Base-by-base conservation (phyloP, 2,888 invertebrate species). In the Amphiduros pacificus region DNA sequence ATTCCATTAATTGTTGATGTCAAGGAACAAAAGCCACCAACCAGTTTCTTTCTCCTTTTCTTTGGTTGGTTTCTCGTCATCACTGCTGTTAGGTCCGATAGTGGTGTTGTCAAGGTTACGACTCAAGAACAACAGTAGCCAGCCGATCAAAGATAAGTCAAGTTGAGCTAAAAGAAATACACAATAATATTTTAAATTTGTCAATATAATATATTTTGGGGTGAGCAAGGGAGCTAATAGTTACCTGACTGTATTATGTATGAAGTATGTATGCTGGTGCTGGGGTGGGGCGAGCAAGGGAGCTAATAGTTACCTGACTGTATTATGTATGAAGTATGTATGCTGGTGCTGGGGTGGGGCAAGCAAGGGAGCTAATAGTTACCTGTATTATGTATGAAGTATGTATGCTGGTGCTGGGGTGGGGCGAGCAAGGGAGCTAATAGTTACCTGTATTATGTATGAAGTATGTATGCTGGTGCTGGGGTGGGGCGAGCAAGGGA, bases 101-200 rank as follows among this genome's bases (percentile, higher is more conserved):
- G 27, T 28, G 31, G 55, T 48, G 20, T 48, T 55, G 71, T 86
- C 91, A 65, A 92, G 84, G 73, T 90, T 90, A 53, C 90, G 87
- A 0, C 90, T 90, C 50, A 91, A 82, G 75, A 90, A 91, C 68
- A 92, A 84, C 55, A 92, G 81, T 41, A 91, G 83, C 91, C 91
- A 92, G 5, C 91, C 89, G 51, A 91, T 84, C 9, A 90, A 79
- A 17, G 88, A 86, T 65, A 90, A 82, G 77, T 90, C 90, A 29
- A 67, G 59, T n/a, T 54, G 48, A n/a, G 55, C 69, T 69, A 41
- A 29, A 40, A 17, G 6, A 14, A 57, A 54, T 27, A 53, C 0
- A 56, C 40, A 53, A 50, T 2, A 5, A 4, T 5, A 9, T 5
- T 44, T 5, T 44, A 20, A 44, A 11, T 5, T 5, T 11, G 6